phyloP scores from a whole-genome alignment of 2,797 vertebrate genomes.

The Peromyscus nudipes region DNA sequence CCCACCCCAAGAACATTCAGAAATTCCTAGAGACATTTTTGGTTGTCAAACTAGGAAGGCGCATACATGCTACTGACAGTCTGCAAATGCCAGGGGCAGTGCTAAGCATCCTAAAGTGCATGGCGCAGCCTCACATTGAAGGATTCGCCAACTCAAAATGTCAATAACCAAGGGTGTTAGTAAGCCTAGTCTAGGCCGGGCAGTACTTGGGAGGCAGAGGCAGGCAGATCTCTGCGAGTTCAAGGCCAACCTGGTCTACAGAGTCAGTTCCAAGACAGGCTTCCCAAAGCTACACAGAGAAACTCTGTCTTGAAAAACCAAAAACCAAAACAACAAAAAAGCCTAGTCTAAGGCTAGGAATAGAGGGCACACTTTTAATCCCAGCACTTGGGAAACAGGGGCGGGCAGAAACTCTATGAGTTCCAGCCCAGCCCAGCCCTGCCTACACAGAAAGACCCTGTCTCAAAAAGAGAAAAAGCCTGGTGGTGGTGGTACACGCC shows the following conservation, averaged over 20 bases:
- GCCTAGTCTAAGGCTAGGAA: background rate
- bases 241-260: background rate
- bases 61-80: background rate
- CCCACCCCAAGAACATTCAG: background rate
- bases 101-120: background rate
- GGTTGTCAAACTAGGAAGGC: background rate
- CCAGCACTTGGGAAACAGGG: background rate
- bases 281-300: background rate
- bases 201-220: background rate
- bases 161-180: background rate
- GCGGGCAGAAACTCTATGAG: background rate
- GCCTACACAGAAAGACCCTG: background rate
- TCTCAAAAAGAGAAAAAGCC: background rate
- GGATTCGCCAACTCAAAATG: background rate
- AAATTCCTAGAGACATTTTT: background rate
- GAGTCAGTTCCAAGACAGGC: background rate
- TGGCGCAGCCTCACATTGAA: background rate
- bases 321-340: too few relatives aligned
- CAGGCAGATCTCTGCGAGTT: background rate
- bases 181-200: background rate
- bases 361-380: background rate
- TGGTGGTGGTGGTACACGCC: background rate
- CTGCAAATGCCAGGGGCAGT: background rate
- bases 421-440: background rate
- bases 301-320: background rate